Evolutionary conservation across 2,888 invertebrate genomes (phyloP), one percentile per base, ranked within the genome.

Genomic region (Agonopterix arenella): DNA sequence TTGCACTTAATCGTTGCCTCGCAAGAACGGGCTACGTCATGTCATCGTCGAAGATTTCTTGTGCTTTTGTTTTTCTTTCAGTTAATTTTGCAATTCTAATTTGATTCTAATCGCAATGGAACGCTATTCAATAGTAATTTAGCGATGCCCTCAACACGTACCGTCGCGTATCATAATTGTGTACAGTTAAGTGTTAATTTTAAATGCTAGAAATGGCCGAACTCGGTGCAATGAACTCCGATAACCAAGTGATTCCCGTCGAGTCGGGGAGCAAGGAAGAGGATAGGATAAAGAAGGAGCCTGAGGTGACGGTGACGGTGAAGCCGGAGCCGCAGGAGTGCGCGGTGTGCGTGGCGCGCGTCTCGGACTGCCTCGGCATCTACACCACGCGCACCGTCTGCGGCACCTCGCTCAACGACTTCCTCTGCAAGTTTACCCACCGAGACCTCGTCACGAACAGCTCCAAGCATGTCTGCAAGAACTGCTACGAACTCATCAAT

Each of bases 241-340:
- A 59, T 60, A 68, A 63, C 63, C 43, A 40, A 40, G 62, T 62
- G 54, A 71, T 65, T 51, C 65, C 68, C 49, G 60, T 55, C 54
- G 69, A 72, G 49, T 55, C 55, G 54, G 50, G 54, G 44, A 28
- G 50, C 44, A 66, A 72, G 53, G 66, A 68, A 56, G 58, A 66
- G 52, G 55, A 61, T 7, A 54, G 56, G 44, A 74, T 79, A 53
- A 80, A 80, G 62, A 65, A 65, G 42, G 80, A 82, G 60, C 54
- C 63, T 43, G 77, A 74, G 1, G 28, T 28, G 28, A 28, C 55
- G 44, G 78, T 84, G 49, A 84, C 55, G 44, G 78, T 84, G 49
- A 84, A 85, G 62, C 70, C 66, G 37, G 85, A 85, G 65, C 66
- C 68, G 11, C 62, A 68, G 49, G 85, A 85, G 66, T 86, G 86